Base-by-base conservation (phyloP, 2,888 invertebrate species). In the Oasisia sp. region DNA sequence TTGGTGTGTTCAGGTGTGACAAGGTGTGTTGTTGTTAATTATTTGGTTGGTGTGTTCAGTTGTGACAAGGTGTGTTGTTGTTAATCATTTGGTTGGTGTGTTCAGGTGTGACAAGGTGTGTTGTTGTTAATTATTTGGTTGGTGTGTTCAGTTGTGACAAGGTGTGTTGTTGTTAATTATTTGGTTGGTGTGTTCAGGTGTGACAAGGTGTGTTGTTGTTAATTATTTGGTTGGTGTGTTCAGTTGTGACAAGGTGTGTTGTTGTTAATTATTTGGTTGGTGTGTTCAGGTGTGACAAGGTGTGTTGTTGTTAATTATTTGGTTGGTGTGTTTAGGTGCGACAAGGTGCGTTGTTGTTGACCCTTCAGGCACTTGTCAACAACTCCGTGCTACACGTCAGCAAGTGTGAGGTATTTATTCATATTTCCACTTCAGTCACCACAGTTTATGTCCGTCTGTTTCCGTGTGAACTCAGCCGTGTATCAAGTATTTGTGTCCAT, bases 351-450 rank as follows among this genome's bases (percentile, higher is more conserved):
- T 91, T 94, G 14, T 91, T 93, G 56, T 92, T 93, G 14, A 93
- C 94, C 32, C 93, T 96, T 89, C 95, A 94, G 93, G 93, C 93
- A 89, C 89, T 95, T 32, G 94, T 95, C 2, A 93, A 93, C 0
- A 93, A 93, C 32, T 94, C 95, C 89, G 93, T 95, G 91, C 89
- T 92, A 38, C 96, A 96, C 93, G 94, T 96, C 9, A 94, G 94
- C 45, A 93, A 94, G 38, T 96, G 96, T 93, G 94, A 94, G 94
- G 96, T 96, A 93, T 93, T 89, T 19, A 44, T n/a, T n/a, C 5
- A 27, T 89, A 92, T 19, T 12, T 56, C 11, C 19, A 56, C 56
- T 19, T 11, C 9, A 56, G 2, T 56, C 9, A 19, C 11, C 56
- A 11, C 19, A 56, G 11, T 38, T 38, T 38, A 4, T 38, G 38